Evolutionary conservation across 2,888 invertebrate species (phyloP), one percentile per base, ranked within the genome.

Genomic region (Pegoplata infirma): DNA sequence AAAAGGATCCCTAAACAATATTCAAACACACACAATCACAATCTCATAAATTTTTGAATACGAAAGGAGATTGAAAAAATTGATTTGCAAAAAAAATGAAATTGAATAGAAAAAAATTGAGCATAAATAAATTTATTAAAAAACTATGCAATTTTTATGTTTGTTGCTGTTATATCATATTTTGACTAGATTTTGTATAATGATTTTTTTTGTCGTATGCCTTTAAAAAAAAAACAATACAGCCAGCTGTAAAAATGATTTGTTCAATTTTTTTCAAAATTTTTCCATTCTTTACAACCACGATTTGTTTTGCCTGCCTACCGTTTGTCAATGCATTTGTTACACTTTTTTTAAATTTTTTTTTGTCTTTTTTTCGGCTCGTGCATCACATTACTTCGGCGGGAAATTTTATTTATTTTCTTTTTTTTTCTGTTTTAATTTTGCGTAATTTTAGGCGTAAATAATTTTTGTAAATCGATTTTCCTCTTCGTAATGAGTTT

Each of bases 231-330:
- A n/a, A n/a, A n/a, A n/a, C 44, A 23, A 59, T 25, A 16, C 63
- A 53, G 59, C 44, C 75, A 75, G 68, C 75, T 75, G 75, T 17
- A 66, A 12, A n/a, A 10, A 49, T 58, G 49, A 69, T 58, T 23
- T 75, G 28, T 17, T n/a, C 16, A n/a, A n/a, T 21, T 63, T 64
- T 75, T 66, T 16, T 25, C n/a, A 25, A 7, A 12, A 1, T 58
- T 58, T 63, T 69, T 64, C 21, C 58, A 55, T 21, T 56, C 59
- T 68, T 69, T 58, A 25, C 7, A 14, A 59, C 12, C 74, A 76
- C 67, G 68, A 72, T 79, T 79, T 53, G 75, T 68, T 72, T 56
- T 51, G 79, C 79, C 75, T 76, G 75, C 76, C 75, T 79, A 68
- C 63, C 63, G 63, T 61, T 68, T 75, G 79, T 58, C 64, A 72